Percentiles rank a stretch among this genome's conserved stretches.
Evolutionary conservation across 2,888 invertebrate species (phyloP).

Genomic region (Ectemnius lituratus): DNA sequence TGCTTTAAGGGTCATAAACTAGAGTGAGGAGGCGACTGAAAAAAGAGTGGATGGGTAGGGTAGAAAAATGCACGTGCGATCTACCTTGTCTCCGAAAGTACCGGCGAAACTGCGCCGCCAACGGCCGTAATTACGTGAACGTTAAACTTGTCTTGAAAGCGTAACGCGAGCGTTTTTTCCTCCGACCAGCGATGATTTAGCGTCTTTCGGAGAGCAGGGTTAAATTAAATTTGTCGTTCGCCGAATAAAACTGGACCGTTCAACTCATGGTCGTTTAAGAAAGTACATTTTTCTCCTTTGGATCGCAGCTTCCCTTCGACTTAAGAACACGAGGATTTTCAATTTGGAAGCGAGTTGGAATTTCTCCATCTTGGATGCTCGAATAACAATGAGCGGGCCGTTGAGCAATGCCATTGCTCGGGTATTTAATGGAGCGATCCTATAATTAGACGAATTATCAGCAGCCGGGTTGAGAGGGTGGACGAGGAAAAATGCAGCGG

Average conservation of each 20-base stretch:
- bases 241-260: too few species aligned
- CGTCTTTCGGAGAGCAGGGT: conserved; percentile 5
- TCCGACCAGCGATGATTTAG: conserved; percentile 29
- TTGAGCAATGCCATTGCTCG: too few species aligned
- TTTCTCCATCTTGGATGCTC: neutral
- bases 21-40: conserved; percentile 22
- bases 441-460: neutral
- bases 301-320: too few species aligned
- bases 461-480: neutral
- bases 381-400: neutral
- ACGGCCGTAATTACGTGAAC: conserved; percentile 68
- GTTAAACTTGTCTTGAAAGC: conserved; percentile 57
- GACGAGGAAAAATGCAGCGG: neutral
- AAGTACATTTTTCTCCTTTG: too few species aligned
- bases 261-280: too few species aligned
- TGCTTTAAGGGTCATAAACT: conserved; percentile 53
- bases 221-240: too few species aligned
- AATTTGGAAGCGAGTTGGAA: too few species aligned
- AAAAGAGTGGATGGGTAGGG: conserved; percentile 19
- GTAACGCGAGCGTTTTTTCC: conserved; percentile 1
- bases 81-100: conserved; percentile 13
- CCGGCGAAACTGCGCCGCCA: conserved; percentile 33
- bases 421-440: neutral
- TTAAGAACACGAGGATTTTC: too few species aligned
- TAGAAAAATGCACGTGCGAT: conserved; percentile 3